These are phyloP conservation scores for Drosophila baimaii DNA, from an alignment of 1,140 invertebrate species.

Conservation along the genomic window DNA sequence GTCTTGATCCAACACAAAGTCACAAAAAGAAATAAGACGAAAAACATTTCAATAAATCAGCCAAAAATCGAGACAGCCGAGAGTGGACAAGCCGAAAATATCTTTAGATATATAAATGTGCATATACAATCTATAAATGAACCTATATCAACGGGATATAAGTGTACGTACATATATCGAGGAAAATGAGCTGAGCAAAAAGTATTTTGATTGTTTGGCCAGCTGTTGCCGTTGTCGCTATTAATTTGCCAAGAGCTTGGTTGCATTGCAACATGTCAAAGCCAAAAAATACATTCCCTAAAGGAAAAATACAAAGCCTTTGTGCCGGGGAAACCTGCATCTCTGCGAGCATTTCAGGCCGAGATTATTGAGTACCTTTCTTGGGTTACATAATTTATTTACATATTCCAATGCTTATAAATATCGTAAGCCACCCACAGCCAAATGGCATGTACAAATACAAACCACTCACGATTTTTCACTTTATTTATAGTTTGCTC, in stretches of 20 bases:
- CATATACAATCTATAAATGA: conserved; percentile 48
- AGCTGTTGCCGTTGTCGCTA: conserved; percentile 34
- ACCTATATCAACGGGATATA: conserved; percentile 16
- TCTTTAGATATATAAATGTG: conserved; percentile 28
- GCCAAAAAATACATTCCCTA: neutral
- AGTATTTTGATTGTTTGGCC: conserved; percentile 27
- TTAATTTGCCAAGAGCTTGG: conserved; percentile 1
- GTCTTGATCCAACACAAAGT: conserved; percentile 18
- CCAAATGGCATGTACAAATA: conserved; percentile 16
- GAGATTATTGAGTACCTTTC: conserved; percentile 9
- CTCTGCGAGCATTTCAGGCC: too few species aligned
- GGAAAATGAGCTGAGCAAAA: conserved; percentile 19
- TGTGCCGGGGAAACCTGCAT: too few species aligned
- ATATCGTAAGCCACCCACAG: conserved; percentile 43
- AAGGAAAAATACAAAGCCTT: conserved; percentile 1
- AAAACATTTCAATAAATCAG: conserved; percentile 64
- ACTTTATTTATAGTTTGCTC: conserved; percentile 49
- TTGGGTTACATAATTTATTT: conserved; percentile 35
- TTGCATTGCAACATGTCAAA: neutral
- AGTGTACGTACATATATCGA: neutral
- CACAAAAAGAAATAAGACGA: conserved; percentile 33
- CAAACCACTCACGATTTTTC: conserved; percentile 35
- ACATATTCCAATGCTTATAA: conserved; percentile 27
- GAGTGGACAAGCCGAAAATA: conserved; percentile 46
- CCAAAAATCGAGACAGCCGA: conserved; percentile 21